Base-by-base conservation (phyloP, 2,113 vertebrate species). In the Catharus minimus region DNA sequence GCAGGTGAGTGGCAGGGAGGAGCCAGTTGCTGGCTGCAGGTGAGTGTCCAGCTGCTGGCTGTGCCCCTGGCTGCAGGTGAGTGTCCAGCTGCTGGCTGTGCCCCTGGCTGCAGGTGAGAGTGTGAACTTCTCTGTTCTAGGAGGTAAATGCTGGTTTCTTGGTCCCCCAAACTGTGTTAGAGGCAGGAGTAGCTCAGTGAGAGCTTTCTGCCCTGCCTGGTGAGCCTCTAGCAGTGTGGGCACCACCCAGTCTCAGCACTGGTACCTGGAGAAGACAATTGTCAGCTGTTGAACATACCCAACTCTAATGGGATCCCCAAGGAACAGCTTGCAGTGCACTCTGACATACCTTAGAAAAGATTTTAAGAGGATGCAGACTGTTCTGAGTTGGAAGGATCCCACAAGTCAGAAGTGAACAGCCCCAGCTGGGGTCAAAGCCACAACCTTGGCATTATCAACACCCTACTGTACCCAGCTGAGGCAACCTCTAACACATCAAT, bases 121-220 rank as follows among this genome's bases (percentile, higher is more conserved):
- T 1, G 0, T 1, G 18, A 15, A 1, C 13, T 52, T 20, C 46
- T 74, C 22, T 72, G 26, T 30, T 21, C 7, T 4, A 1, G 5
- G 32, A 33, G 46, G 20, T 39, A 44, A 32, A 6, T 15, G 1
- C 17, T 15, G 41, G 19, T 79, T 52, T 14, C 57, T 66, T 73
- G 30, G 56, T 46, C n/a, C 32, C 58, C 55, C 90, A 26, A n/a
- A 62, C 38, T 66, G 66, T 32, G 3, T 16, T 22, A 76, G 64
- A 89, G 67, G 20, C 81, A 41, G 69, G 41, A 67, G 71, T 36
- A 43, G 73, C 74, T 81, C 62, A 8, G n/a, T 5, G 58, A 56
- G 77, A 56, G 71, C 71, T 87, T 23, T 57, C 28, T 58, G 75
- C 6, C 0, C 75, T 62, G 7, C 49, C 60, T 71, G 43, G 41